A percentile compares a stretch with the other conserved stretches of the same genome.
phyloP scores from a whole-genome alignment of 2,113 vertebrate genomes.

The Setophaga coronata region DNA sequence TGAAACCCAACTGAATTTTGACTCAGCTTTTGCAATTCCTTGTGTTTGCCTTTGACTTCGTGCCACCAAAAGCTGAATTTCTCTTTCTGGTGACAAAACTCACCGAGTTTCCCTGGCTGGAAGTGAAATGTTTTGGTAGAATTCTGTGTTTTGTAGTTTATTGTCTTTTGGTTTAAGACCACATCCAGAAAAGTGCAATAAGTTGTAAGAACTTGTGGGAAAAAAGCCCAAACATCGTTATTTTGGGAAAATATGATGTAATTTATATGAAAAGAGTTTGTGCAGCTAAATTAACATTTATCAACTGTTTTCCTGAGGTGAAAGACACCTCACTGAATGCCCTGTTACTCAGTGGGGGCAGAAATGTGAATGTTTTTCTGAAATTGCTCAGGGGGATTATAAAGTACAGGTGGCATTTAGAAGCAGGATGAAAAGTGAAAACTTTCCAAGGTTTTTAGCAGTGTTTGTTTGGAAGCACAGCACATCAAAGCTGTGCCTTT shows the following conservation, averaged over 20 bases:
- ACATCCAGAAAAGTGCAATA: not conserved
- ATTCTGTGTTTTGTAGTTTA: not conserved
- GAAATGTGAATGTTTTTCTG: not conserved
- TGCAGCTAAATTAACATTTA: not conserved
- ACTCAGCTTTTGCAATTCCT: not conserved
- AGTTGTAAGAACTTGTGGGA: rapidly evolving
- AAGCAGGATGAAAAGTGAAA: not conserved
- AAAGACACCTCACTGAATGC: not conserved
- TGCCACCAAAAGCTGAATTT: not conserved
- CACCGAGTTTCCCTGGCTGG: not conserved
- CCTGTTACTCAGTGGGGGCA: not conserved
- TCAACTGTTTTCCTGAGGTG: not conserved
- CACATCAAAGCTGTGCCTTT: not conserved
- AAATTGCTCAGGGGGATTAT: not conserved
- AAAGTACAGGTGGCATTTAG: not conserved
- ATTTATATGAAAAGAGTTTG: not conserved
- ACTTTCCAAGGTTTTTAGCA: not conserved
- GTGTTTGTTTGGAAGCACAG: not conserved
- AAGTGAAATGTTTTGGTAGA: rapidly evolving
- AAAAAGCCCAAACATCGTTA: rapidly evolving
- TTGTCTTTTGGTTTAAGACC: not conserved
- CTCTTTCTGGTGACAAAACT: not conserved
- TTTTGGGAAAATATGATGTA: not conserved
- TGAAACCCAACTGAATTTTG: not conserved
- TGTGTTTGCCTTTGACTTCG: not conserved